Conservation (phyloP, 2,888 invertebrate species). For the Ptilodon capucinus region DNA sequence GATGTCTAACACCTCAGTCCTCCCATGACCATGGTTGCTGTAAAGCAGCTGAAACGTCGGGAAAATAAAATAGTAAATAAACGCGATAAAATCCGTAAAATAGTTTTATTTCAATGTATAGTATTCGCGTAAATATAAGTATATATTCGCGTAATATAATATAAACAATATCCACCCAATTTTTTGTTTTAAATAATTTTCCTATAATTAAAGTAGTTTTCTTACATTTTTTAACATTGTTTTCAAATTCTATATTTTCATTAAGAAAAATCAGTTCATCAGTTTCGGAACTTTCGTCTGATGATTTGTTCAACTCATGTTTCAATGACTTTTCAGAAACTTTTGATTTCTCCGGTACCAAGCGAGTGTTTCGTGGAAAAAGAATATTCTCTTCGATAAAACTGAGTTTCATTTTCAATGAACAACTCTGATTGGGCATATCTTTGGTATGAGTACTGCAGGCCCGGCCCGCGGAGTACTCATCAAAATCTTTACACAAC, state of each 20-base stretch:
- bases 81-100: too few relatives aligned
- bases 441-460: not conserved
- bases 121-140: too few relatives aligned
- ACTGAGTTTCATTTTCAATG: not conserved
- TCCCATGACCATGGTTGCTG: too few relatives aligned
- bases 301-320: not conserved
- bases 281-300: not conserved
- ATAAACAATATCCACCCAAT: too few relatives aligned
- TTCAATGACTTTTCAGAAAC: not conserved
- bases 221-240: not conserved
- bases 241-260: not conserved
- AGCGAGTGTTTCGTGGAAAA: not conserved
- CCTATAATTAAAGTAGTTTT: too few relatives aligned
- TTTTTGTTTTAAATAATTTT: too few relatives aligned
- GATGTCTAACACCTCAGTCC: too few relatives aligned
- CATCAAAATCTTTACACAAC: constrained; percentile 54
- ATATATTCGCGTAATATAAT: too few relatives aligned
- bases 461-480: constrained; percentile 48
- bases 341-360: not conserved
- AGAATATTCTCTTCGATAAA: not conserved
- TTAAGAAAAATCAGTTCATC: not conserved
- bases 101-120: too few relatives aligned
- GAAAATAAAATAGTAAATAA: too few relatives aligned
- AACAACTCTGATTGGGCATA: not conserved
- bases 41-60: too few relatives aligned